Evolutionary conservation across 2,888 invertebrate species (phyloP), one percentile per base, ranked within the genome.

Genomic region (Melinaea marsaeus): DNA sequence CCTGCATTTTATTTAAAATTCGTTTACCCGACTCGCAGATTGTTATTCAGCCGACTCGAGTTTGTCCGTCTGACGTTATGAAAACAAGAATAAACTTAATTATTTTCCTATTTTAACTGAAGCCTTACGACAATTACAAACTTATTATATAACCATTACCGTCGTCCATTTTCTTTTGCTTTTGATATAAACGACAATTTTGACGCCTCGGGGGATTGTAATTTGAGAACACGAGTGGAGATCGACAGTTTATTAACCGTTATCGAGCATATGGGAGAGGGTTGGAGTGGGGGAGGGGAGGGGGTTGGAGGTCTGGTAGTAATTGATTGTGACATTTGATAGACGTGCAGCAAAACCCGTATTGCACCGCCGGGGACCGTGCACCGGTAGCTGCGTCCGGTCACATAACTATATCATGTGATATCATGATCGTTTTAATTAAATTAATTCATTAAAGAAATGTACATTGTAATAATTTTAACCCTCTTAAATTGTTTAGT

Each of bases 271-370:
- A 42, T 22, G 22, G 22, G 42, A 7, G 77, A 78, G 74, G 71
- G 71, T 68, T 68, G 69, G 72, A 70, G 69, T 71, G 66, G 69
- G 69, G 72, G 69, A 73, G 73, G 72, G 68, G 63, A 34, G 72
- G 68, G 75, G 74, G 75, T 76, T 73, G 76, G 74, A 74, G 74
- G 72, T 75, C 79, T 75, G 72, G 75, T 75, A 72, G 81, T 89
- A 88, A 89, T 89, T 89, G 87, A 88, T 89, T 85, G 84, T 86
- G 89, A 88, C 89, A 78, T 85, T 79, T 89, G 88, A 88, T 83
- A 81, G 90, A 87, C 88, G 80, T 80, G 75, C 78, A 79, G 78
- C 79, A 77, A 22, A 22, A 75, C 79, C 79, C 79, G 77, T 79
- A 79, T 79, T 79, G 80, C 79, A 79, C 78, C 84, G 75, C 80